These are phyloP conservation scores for Todus mexicanus DNA, from an alignment of 2,797 vertebrate species.

Conservation along the genomic window DNA sequence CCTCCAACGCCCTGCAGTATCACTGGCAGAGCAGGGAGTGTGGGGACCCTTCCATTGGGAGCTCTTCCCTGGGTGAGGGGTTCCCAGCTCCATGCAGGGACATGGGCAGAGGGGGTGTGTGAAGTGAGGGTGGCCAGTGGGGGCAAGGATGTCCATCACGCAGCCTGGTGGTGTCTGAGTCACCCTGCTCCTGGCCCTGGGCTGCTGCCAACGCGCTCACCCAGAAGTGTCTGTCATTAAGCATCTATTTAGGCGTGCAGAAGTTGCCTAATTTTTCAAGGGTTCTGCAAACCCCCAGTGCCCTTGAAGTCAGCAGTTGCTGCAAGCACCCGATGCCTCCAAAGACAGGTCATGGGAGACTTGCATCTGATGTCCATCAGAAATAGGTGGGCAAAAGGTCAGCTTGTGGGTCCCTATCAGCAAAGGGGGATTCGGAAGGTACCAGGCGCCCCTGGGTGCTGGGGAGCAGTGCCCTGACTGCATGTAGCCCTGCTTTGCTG, in stretches of 20 bases:
- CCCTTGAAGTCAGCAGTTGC: neutral
- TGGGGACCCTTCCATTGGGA: neutral
- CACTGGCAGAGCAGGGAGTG: accelerated
- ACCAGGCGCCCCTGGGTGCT: neutral
- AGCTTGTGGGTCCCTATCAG: accelerated
- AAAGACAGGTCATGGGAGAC: neutral
- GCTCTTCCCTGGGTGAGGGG: neutral
- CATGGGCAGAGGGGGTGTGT: no score
- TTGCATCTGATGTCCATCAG: neutral
- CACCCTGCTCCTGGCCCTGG: neutral
- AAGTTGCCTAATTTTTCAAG: slow-evolving; percentile 34
- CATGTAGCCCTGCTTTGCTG: neutral
- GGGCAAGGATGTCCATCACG: neutral
- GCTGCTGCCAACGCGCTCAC: neutral
- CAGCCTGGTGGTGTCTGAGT: neutral
- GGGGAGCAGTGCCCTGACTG: accelerated
- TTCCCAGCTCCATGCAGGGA: neutral
- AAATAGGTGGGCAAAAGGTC: neutral
- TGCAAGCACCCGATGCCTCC: neutral
- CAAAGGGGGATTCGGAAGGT: accelerated
- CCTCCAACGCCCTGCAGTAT: neutral
- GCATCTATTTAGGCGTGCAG: neutral
- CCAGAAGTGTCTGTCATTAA: slow-evolving; percentile 26
- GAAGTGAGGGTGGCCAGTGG: neutral
- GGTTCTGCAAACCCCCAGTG: neutral